Evolutionary conservation across 2,888 invertebrate species (phyloP), one percentile per base, ranked within the genome.

Genomic region (Epinotia demarniana): DNA sequence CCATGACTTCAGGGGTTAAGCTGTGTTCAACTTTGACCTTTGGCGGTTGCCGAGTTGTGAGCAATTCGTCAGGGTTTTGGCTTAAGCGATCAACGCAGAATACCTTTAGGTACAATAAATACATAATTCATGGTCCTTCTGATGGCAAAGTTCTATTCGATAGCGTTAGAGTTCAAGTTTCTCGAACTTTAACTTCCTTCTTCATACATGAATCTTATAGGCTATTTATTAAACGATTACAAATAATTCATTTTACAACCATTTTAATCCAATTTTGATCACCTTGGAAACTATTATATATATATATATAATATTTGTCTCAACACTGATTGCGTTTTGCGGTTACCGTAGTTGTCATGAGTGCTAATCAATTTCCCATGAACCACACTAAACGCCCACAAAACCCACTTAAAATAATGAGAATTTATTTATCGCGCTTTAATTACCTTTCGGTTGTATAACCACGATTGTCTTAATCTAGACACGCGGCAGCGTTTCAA

Each of bases 1-100:
- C 53, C n/a, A 53, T 13, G 53, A 53, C n/a, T 8, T 68, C 71
- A 67, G 64, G 71, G 69, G 66, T 60, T 67, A 64, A 77, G 76
- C 72, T 46, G 63, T 19, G 72, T 67, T 71, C 73, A 79, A 79
- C 74, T 73, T 49, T 46, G 43, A 61, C 71, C 69, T 79, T 78
- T 79, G 77, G 23, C 78, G 60, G 78, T 77, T 57, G 13, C 53
- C 16, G 53, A 53, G 53, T 53, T n/a, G 53, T 53, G 53, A 53
- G 53, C 79, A 55, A 39, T 63, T 39, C 16, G 23, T 53, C 55
- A 57, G 61, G 58, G 19, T 64, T 19, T 43, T 23, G 27, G 69
- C 76, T 76, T 68, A 76, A 60, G 69, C 64, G 58, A 72, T 63
- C 72, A 69, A 69, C 72, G 55, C 39, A 62, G 39, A 60, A 49